Percentiles rank a stretch among this genome's conserved stretches.
These are phyloP conservation scores for Tinamus major DNA, from an alignment of 2,797 vertebrate genomes.

Conservation along the genomic window DNA sequence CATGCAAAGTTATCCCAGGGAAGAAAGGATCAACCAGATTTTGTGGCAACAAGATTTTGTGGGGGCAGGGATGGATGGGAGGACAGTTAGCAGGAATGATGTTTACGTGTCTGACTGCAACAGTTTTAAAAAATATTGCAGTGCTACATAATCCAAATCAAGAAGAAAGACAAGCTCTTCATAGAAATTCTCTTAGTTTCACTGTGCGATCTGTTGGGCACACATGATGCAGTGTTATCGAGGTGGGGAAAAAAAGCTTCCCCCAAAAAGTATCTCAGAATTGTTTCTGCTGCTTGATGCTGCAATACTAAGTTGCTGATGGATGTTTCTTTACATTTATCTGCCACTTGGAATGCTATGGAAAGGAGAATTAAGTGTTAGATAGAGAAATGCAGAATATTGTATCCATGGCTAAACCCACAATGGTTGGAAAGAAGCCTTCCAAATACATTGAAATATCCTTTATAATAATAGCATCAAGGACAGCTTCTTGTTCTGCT, in stretches of 20 bases:
- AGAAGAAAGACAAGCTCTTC: background rate
- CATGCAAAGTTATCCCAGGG: background rate
- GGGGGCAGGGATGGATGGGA: background rate
- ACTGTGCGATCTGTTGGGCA: background rate
- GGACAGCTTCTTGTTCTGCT: background rate
- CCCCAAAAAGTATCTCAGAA: background rate
- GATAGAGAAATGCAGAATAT: background rate
- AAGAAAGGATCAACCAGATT: background rate
- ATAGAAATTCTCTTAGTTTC: background rate
- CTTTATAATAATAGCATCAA: background rate
- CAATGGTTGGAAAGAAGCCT: rapidly evolving
- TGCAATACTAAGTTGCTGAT: background rate
- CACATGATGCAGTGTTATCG: rapidly evolving
- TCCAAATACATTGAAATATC: background rate
- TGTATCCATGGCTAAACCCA: background rate
- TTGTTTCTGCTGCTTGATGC: background rate
- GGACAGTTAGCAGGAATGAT: background rate
- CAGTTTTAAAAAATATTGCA: background rate
- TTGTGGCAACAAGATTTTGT: background rate
- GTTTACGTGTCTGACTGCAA: background rate
- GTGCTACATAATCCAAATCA: background rate
- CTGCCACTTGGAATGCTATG: background rate
- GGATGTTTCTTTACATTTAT: background rate
- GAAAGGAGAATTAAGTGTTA: background rate
- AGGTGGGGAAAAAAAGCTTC: background rate